Evolutionary conservation across 1,140 invertebrate genomes (phyloP), one percentile per base, ranked within the genome.

Genomic region (Trichonephila inaurata): DNA sequence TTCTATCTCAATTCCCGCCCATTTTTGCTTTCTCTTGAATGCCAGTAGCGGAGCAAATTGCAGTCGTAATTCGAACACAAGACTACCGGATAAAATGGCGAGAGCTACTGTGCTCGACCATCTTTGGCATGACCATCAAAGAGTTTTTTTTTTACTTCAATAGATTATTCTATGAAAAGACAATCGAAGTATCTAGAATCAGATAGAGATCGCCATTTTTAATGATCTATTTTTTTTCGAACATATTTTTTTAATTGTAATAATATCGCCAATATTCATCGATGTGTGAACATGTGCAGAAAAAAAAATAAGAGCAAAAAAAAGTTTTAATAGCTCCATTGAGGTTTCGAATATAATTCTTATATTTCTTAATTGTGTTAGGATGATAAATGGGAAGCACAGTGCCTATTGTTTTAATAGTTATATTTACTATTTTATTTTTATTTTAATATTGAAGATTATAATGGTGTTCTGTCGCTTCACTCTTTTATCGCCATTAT

Each of bases 1-100:
- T 83, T 83, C 44, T 51, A 58, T 58, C 44, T 18, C 24, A 19
- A 4, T n/a, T 60, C 24, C 44, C 51, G 7, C 82, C 19, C 82
- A 18, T n/a, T 83, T 77, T 77, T 33, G 40, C 24, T 77, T 77
- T 33, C 33, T 28, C 28, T 77, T 33, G 72, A 77, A 77, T 77
- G 72, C 24, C 72, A 77, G 72, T 77, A 77, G 72, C 72, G 28
- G 16, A 40, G 72, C 18, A 77, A 77, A 77, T 77, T 33, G 72
- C 72, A 77, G 72, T 77, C 33, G 72, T 33, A 77, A 77, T 77
- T 77, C 72, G 14, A 77, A 77, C 28, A 12, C 28, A 33, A 77
- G 72, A 33, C 72, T 77, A 33, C 28, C 28, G 33, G 28, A 40
- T 40, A 72, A 77, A 77, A 77, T 77, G 72, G 72, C 14, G 0